phyloP scores from a whole-genome alignment of 2,888 invertebrate species.

The Conomelus anceps region DNA sequence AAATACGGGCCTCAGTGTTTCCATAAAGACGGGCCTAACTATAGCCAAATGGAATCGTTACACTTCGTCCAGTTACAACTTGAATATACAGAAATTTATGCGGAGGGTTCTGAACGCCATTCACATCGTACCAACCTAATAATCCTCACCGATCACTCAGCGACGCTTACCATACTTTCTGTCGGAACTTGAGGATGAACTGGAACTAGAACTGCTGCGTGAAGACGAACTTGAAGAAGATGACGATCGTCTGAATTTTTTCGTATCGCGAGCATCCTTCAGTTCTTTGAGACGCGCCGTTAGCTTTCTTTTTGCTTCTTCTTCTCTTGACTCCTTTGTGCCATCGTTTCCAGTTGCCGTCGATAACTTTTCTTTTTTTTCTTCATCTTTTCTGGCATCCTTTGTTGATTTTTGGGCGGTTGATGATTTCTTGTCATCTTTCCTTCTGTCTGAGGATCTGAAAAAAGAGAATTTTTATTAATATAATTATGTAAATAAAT shows the following conservation, averaged over 20 bases:
- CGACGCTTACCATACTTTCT: background rate
- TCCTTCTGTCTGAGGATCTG: background rate
- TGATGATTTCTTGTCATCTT: constrained; percentile 1
- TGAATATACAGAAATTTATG: too few relatives aligned
- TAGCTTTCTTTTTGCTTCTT: constrained; percentile 39
- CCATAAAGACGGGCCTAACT: too few relatives aligned
- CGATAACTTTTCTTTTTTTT: background rate
- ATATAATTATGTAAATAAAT: background rate
- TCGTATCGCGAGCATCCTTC: constrained; percentile 16
- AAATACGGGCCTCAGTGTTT: too few relatives aligned
- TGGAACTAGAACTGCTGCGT: background rate
- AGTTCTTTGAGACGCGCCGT: constrained; percentile 21
- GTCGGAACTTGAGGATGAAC: background rate
- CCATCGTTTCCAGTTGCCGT: background rate
- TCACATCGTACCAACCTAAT: too few relatives aligned
- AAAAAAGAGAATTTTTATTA: background rate
- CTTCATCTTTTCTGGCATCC: background rate
- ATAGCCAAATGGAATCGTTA: too few relatives aligned
- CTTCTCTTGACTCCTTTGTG: constrained; percentile 11
- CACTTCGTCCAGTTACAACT: too few relatives aligned
- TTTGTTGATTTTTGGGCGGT: background rate
- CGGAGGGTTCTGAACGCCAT: too few relatives aligned
- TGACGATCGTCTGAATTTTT: constrained; percentile 2
- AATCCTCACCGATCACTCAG: too few relatives aligned
- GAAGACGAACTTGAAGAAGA: constrained; percentile 10